phyloP scores from a whole-genome alignment of 2,888 invertebrate genomes.

The Lathronympha strigana region DNA sequence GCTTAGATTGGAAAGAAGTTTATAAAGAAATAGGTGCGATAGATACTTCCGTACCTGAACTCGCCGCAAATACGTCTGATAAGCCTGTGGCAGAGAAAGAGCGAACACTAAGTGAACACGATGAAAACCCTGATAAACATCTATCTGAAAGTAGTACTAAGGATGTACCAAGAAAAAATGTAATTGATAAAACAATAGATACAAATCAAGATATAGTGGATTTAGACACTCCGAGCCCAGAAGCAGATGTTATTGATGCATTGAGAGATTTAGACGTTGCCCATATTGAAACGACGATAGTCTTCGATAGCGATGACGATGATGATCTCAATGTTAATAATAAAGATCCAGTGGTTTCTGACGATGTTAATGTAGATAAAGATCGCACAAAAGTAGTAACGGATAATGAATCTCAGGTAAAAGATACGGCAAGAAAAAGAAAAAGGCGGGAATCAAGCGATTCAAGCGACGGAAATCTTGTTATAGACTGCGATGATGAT shows the following conservation, averaged over 20 bases:
- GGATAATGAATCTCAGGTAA: conserved; percentile 1
- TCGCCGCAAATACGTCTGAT: not conserved
- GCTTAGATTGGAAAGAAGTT: not conserved
- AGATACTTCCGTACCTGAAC: not conserved
- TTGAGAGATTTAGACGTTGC: not conserved
- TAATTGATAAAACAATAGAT: not conserved
- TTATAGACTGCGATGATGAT: conserved; percentile 4
- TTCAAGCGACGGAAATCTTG: conserved; percentile 1
- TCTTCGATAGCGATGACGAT: conserved; percentile 18
- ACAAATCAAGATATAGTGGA: not conserved
- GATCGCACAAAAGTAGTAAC: not conserved
- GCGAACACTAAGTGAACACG: not conserved
- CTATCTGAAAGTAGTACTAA: not conserved
- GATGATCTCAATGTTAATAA: not conserved
- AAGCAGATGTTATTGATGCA: not conserved
- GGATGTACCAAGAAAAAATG: not conserved
- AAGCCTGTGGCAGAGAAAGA: not conserved
- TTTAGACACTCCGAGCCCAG: not conserved
- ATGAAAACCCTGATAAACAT: not conserved
- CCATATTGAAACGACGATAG: not conserved
- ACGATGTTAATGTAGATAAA: not conserved
- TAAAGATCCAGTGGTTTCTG: not conserved
- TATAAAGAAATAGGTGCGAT: not conserved
- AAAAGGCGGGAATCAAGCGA: conserved; percentile 7
- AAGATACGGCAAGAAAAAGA: not conserved